Evolutionary conservation across 2,797 vertebrate species (phyloP), one percentile per base, ranked within the genome.

Genomic region (Nasua narica): DNA sequence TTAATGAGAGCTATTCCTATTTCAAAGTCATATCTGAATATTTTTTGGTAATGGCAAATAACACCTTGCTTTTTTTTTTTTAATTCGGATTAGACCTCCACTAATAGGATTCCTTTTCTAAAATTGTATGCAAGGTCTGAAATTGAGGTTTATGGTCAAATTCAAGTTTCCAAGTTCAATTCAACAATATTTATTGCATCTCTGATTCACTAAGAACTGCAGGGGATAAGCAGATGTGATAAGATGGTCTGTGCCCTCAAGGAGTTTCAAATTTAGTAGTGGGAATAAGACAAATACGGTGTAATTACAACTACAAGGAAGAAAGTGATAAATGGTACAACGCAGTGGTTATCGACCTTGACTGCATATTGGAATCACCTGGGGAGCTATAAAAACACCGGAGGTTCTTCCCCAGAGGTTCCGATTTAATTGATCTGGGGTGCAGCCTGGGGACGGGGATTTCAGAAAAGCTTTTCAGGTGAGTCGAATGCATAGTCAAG

Each of bases 221-320:
- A 85, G 96, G 96, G 96, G 69, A 72, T 86, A 87, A 94, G 87
- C 94, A 95, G 97, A 97, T 97, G 65, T 78, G 95, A 70, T 84
- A 74, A 79, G 97, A 90, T 0, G 5, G 29, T 94, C 97, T 97
- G 91, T 72, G 94, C 91, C 97, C 97, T 87, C 88, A 46, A 95
- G 95, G 92, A 96, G 65, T 97, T 98, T 97, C 96, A 92, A 97
- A 97, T 78, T 97, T 98, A 92, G 88, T 95, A 67, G 56, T 40
- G 21, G 94, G 96, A 74, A 90, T 72, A 96, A 97, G 95, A 85
- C 97, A 96, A 93, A 97, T 90, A 87, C n/a, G 84, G 89, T 90
- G 43, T 83, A 97, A 90, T 97, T 97, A 96, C 95, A 88, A 91
- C 72, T 85, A 96, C 89, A 79, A 96, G 97, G 95, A 87, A 81